Evolutionary conservation across 2,113 vertebrate genomes (phyloP), one percentile per base, ranked within the genome.

Genomic region (Hystrix brachyura): DNA sequence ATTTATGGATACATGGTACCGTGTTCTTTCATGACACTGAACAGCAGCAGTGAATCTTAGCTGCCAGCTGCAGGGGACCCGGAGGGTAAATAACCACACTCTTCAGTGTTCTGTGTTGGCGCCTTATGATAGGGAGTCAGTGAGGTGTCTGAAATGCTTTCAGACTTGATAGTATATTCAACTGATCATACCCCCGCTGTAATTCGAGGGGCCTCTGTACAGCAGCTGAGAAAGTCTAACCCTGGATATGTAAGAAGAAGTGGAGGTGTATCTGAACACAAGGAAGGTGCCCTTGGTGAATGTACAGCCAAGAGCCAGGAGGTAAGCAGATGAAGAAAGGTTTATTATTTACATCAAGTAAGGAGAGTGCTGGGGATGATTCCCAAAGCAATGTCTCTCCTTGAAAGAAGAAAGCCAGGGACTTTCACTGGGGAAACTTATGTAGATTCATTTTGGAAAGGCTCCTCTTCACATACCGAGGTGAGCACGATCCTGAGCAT

Each of bases 21-120:
- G 9, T 7, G 15, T 3, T 48, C n/a, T 91, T 21, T 29, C 7
- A 23, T 7, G 4, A 59, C 55, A 14, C 48, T 90, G 10, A 46
- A 23, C 1, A 38, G 11, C 5, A 2, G 1, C 9, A 23, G 23
- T 23, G n/a, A 76, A 1, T 3, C 21, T n/a, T 27, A 72, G 12
- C 27, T 15, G 14, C 46, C 18, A 38, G 13, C 18, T 19, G 0
- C 12, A 34, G 32, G 48, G 23, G n/a, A 67, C 1, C 11, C 5
- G 8, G 3, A 48, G n/a, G 7, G 19, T 14, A 34, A 65, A 27
- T 7, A 7, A 34, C 10, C 32, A 34, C 7, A 14, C 15, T 90
- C 9, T 9, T 29, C 27, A 34, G 8, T 53, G 43, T 4, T 60
- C 51, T 53, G 8, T 53, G 25, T 14, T 71, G 5, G 71, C n/a